Base-by-base conservation (phyloP, 2,797 vertebrate species). In the Chiloscyllium punctatum region DNA sequence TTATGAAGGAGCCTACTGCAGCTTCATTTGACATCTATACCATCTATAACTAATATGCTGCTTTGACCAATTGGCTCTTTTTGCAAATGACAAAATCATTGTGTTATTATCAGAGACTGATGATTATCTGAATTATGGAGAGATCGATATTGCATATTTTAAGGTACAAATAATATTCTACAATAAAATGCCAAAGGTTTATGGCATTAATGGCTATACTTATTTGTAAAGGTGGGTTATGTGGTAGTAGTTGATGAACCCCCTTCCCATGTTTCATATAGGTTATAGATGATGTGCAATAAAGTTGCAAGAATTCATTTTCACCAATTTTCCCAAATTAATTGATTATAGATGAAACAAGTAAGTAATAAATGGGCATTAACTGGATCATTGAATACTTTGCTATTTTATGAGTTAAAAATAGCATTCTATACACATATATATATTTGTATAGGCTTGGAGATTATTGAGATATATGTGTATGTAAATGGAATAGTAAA, bases 151-250 rank as follows among this genome's bases (percentile, higher is more conserved):
- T 92, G 94, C 42, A 94, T 42, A 71, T 94, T 0, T 68, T 25
- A 72, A 94, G 42, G 68, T 48, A 37, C 69, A 71, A 74, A 94
- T 94, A 94, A 53, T 94, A 21, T 71, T 72, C 9, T 48, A 94
- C 2, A 30, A 30, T 95, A 51, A 74, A 27, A 77, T 95, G 27
- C 71, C 71, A 95, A 53, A 53, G 4, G 71, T 77, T 95, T 13
- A 94, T 74, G 25, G 4, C 27, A 94, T 16, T 48, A 53, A 77
- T 95, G 23, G 16, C 74, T 48, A 95, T 21, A 74, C 21, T 95
- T 51, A 74, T 95, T 53, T 95, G 69, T 53, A 74, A 57, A 53
- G 16, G 13, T 72, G 11, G 42, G 69, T 94, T 51, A 30, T 94
- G 6, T 30, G 7, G 62, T 94, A 25, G 25, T 25, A 42, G 30